phyloP scores from a whole-genome alignment of 1,140 invertebrate genomes.

The Eupristina koningsbergeri region DNA sequence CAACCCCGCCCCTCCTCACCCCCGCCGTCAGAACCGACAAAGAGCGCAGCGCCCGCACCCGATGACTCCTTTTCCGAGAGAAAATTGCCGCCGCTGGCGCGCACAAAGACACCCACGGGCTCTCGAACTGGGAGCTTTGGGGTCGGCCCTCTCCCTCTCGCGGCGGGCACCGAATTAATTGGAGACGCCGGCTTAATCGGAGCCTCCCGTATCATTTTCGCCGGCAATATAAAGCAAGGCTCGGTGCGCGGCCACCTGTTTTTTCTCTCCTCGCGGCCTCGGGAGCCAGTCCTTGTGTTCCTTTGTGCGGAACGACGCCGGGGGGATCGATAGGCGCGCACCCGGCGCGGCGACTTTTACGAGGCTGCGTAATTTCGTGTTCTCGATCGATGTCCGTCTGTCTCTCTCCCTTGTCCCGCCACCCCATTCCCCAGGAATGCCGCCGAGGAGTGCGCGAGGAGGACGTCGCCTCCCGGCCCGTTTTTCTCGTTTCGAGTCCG shows the following conservation, averaged over 20 bases:
- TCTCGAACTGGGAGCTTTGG: too few relatives aligned
- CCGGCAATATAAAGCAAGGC: constrained; percentile 5
- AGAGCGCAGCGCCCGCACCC: background rate
- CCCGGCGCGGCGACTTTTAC: constrained; percentile 1
- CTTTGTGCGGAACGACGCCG: background rate
- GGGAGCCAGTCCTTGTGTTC: background rate
- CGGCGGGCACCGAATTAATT: constrained; percentile 29
- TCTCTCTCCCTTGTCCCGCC: background rate
- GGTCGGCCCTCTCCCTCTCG: background rate
- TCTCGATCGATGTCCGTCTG: background rate
- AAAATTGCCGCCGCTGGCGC: background rate
- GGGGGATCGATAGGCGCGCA: background rate
- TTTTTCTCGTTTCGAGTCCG: constrained; percentile 4
- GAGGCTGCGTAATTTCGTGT: background rate
- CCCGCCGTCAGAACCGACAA: background rate
- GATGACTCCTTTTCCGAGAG: constrained; percentile 8
- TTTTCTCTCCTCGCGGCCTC: background rate
- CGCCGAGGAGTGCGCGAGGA: too few relatives aligned
- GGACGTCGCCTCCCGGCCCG: background rate
- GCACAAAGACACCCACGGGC: background rate
- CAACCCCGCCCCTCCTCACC: too few relatives aligned
- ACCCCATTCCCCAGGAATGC: too few relatives aligned
- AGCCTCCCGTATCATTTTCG: constrained; percentile 31
- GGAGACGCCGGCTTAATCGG: constrained; percentile 40
- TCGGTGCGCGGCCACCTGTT: constrained; percentile 34